Evolutionary conservation across 2,797 vertebrate species (phyloP).

Genomic region (Acropternis orthonyx): DNA sequence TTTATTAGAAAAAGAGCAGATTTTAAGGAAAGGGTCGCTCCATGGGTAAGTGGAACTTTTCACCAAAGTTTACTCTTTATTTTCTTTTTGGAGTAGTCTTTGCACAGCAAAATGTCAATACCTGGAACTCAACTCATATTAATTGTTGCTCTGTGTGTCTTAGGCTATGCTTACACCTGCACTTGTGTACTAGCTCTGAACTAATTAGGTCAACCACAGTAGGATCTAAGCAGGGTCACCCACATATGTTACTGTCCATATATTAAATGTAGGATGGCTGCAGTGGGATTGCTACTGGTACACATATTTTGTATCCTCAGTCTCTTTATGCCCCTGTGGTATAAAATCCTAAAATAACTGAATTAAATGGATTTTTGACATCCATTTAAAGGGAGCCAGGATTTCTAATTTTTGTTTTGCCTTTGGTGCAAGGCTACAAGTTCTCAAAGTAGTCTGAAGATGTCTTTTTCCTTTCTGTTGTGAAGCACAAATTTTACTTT

Average conservation of each 20-base stretch:
- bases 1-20: not conserved
- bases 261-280: not conserved
- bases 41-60: not conserved
- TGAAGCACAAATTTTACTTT: constrained; percentile 34
- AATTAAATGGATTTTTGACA: not conserved
- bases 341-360: not conserved
- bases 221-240: not conserved
- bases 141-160: not conserved
- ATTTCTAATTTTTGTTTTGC: constrained; percentile 27
- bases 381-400: not conserved
- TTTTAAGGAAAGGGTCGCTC: not conserved
- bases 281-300: not conserved
- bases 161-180: not conserved
- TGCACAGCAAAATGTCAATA: not conserved
- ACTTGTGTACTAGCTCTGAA: not conserved
- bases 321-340: not conserved
- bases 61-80: not conserved
- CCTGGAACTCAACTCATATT: not conserved
- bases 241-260: not conserved
- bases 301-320: not conserved
- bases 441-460: constrained; percentile 8
- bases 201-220: not conserved
- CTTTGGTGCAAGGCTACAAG: constrained; percentile 16
- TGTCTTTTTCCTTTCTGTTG: constrained; percentile 13
- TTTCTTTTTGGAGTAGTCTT: not conserved